Evolutionary conservation across 2,113 vertebrate genomes (phyloP), one percentile per base, ranked within the genome.

Genomic region (Solea senegalensis): DNA sequence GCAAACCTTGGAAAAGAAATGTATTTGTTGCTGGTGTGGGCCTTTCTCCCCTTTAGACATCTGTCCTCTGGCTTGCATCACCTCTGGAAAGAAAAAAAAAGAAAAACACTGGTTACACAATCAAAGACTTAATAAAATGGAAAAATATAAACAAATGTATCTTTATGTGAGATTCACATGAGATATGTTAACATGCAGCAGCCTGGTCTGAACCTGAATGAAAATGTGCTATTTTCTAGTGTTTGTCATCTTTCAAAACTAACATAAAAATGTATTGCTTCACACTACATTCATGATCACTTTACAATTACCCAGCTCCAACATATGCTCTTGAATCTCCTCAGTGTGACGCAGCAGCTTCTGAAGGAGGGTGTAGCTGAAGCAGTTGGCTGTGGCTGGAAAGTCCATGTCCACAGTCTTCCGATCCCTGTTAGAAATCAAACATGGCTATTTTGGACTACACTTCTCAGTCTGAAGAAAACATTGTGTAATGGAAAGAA

Each of bases 1-100:
- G 41, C 89, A 74, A 73, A 98, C 97, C 95, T 98, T 97, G 57
- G 94, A 90, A 76, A 98, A 96, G 89, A 98, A 97, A 86, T 94
- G 84, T 69, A 97, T 93, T 86, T 95, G 95, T 82, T 96, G 95
- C 56, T 95, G 94, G 11, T 94, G 94, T 44, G 94, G 91, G 77
- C 93, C 92, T 39, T 90, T 95, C 8, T 96, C 95, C 85, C 93
- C 94, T 93, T 95, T 96, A 66, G 91, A 87, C 86, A 71, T 87
- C 64, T 92, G 90, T 72, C 86, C 88, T 91, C 90, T 82, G 62
- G 89, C 90, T 71, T 92, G 90, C 64, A 83, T 80, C 64, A 91
- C 87, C 49, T 92, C 93, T 94, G 81, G 13, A 69, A 43, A 85
- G 52, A 69, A 41, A 85, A 48, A 9, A 61, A 44, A 0, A 69